Evolutionary conservation across 2,888 invertebrate species (phyloP).

Genomic region (Cataglyphis altisquamis): DNA sequence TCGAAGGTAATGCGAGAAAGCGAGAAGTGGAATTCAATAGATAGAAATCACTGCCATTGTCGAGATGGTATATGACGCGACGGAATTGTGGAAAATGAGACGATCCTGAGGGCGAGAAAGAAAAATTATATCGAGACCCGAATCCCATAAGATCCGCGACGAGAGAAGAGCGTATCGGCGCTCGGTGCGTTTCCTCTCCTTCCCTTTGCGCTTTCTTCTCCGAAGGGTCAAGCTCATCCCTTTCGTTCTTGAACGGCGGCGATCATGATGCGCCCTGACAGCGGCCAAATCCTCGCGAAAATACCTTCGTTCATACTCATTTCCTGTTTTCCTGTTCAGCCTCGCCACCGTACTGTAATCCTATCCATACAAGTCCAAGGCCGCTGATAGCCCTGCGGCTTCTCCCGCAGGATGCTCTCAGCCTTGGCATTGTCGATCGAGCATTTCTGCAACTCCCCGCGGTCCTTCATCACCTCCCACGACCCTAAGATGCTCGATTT

Average conservation of each 20-base stretch:
- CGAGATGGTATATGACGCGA: conserved; percentile 74
- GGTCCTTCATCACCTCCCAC: conserved; percentile 71
- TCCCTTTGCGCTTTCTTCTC: conserved; percentile 25
- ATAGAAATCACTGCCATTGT: conserved; percentile 84
- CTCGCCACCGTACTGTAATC: conserved; percentile 61
- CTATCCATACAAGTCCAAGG: conserved; percentile 67
- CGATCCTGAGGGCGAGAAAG: conserved; percentile 70
- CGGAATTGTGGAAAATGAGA: conserved; percentile 81
- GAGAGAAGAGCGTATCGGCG: conserved; percentile 17
- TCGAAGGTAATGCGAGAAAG: conserved; percentile 61
- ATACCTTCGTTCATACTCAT: conserved; percentile 71
- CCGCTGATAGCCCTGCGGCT: conserved; percentile 58
- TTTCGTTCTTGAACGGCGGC: conserved; percentile 50
- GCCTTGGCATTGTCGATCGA: conserved; percentile 70
- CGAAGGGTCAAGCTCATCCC: conserved; percentile 57
- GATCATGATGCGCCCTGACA: conserved; percentile 68
- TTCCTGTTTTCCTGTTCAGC: conserved; percentile 56
- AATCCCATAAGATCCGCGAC: conserved; percentile 80
- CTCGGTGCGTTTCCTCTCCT: conserved; percentile 28
- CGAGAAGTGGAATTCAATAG: conserved; percentile 81
- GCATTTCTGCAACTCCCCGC: conserved; percentile 66
- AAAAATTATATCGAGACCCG: conserved; percentile 80
- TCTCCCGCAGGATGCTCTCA: conserved; percentile 57
- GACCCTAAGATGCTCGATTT: conserved; percentile 69
- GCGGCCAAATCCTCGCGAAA: conserved; percentile 72